Base-by-base conservation (phyloP, 2,888 invertebrate species). In the Cerceris ruficornis region DNA sequence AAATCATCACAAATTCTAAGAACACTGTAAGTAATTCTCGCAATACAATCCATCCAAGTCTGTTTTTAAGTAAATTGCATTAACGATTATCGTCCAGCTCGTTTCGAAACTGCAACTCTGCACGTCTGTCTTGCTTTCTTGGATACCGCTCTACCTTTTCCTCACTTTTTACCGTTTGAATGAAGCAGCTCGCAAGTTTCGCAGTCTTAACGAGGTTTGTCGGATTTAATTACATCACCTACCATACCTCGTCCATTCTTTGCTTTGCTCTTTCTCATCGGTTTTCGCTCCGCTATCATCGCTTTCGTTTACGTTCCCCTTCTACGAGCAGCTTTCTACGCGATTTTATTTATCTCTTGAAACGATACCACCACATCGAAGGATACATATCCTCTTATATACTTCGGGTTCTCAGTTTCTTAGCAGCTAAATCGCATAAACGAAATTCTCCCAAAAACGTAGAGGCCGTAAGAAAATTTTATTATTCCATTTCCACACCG, bases 141-240 rank as follows among this genome's bases (percentile, higher is more conserved):
- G 5, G 9, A 6, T 6, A 46, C 57, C 14, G 41, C 8, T 43
- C 50, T 69, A 42, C 39, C n/a, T 8, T 15, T 15, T 54, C 39
- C 42, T 14, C 57, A 9, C 6, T 62, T 7, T 14, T 67, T 52
- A 69, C 62, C 42, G 62, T 59, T n/a, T 7, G 14, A 2, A 13
- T 15, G 17, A 1, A 59, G 52, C 28, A 15, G 39, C 39, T 62
- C 58, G 71, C 49, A 59, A 54, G 43, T 39, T 69, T 15, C 55
- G 55, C 5, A 58, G 39, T 55, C 14, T 49, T 69, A 81, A 75
- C 61, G 52, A 73, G 61, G 60, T 79, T 76, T 69, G 72, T 72
- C 71, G 65, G 75, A 77, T 75, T 72, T 77, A 75, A 80, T 82
- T 83, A 75, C 69, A 65, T 67, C 78, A 64, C 72, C 75, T 49